Conservation (phyloP, 2,797 vertebrate genomes). For the Iguana delicatissima region DNA sequence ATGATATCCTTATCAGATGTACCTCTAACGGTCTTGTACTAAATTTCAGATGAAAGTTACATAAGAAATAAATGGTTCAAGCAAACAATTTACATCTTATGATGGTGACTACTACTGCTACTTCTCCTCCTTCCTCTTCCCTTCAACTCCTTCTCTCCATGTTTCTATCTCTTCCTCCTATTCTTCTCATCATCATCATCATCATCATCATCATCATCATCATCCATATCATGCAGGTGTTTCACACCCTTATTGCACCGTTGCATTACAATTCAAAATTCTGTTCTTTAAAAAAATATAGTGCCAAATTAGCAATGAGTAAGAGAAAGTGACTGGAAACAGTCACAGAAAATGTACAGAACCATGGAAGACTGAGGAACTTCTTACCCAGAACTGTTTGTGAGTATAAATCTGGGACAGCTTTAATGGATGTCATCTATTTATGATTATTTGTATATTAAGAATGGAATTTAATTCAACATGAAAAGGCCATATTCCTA, state of each 20-base stretch:
- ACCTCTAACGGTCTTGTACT: background rate
- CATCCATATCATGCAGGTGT: too few relatives aligned
- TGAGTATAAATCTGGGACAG: background rate
- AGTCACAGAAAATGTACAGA: background rate
- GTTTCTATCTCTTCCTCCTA: too few relatives aligned
- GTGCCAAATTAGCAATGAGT: background rate
- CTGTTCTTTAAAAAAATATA: background rate
- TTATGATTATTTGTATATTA: background rate
- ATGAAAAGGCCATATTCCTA: background rate
- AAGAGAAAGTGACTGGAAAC: background rate
- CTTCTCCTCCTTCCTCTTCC: too few relatives aligned
- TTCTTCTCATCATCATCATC: too few relatives aligned
- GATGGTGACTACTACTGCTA: too few relatives aligned
- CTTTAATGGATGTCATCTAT: background rate
- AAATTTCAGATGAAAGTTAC: background rate
- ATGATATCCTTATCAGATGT: too few relatives aligned
- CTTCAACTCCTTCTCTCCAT: too few relatives aligned
- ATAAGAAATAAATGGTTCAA: background rate
- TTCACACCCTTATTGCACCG: background rate
- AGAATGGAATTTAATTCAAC: rapidly evolving
- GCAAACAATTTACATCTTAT: background rate
- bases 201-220: too few relatives aligned
- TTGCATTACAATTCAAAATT: too few relatives aligned
- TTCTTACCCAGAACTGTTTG: background rate
- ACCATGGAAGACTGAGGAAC: background rate